A percentile compares a stretch with the other conserved stretches of the same genome.
These are phyloP conservation scores for Microhierax caerulescens DNA, from an alignment of 2,797 vertebrate species.

Conservation along the genomic window DNA sequence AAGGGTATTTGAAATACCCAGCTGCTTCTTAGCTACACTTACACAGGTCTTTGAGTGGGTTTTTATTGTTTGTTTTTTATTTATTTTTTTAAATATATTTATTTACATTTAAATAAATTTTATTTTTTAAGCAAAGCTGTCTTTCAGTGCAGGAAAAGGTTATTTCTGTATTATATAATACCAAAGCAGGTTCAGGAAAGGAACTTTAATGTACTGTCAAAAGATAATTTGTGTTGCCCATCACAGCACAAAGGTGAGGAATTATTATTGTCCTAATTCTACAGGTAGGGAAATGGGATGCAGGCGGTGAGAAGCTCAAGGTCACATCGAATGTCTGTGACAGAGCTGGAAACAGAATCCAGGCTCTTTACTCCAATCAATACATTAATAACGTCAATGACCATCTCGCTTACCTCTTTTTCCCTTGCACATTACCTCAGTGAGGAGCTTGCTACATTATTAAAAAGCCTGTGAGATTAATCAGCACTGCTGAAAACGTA, in stretches of 20 bases:
- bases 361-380: background rate
- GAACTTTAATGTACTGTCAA: background rate
- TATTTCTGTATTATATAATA: background rate
- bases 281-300: background rate
- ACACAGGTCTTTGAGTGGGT: background rate
- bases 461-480: background rate
- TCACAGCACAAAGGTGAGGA: background rate
- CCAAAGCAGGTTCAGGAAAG: background rate
- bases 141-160: background rate
- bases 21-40: background rate
- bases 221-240: background rate
- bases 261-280: background rate
- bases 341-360: background rate
- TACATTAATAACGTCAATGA: background rate
- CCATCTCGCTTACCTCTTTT: background rate
- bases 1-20: background rate
- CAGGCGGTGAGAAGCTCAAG: background rate
- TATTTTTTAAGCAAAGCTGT: background rate
- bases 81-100: too few species aligned
- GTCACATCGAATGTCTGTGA: fast-evolving
- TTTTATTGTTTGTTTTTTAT: background rate
- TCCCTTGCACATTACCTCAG: background rate
- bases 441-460: background rate
- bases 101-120: too few species aligned
- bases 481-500: background rate